Evolutionary conservation across 92 coral and sea anemone species (phyloP).

Genomic region (Nematostella vectensis): DNA sequence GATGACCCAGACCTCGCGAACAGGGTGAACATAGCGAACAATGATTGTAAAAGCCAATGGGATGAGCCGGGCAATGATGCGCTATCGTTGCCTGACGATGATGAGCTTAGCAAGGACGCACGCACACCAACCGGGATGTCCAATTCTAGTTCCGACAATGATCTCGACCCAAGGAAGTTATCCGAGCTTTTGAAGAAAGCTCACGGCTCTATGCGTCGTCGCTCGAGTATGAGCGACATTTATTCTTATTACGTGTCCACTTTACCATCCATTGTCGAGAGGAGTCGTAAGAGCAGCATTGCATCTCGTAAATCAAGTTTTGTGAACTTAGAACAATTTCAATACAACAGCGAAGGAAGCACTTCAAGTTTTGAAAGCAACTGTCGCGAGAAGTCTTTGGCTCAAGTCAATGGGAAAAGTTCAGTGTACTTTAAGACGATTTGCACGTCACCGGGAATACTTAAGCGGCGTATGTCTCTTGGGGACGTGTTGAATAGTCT

Average conservation of each 20-base stretch:
- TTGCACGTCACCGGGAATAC: slow-evolving; percentile 2
- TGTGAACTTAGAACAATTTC: not conserved
- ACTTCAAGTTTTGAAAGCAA: not conserved
- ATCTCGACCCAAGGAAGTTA: not conserved
- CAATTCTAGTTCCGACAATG: slow-evolving; percentile 1
- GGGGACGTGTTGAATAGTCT: slow-evolving; percentile 15
- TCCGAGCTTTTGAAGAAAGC: not conserved
- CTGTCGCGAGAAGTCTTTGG: too few species aligned
- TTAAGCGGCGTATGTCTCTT: slow-evolving; percentile 5
- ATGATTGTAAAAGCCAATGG: not conserved
- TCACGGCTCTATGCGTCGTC: not conserved
- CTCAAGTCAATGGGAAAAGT: not conserved
- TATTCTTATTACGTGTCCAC: not conserved
- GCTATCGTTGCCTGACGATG: too few species aligned
- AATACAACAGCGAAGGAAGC: not conserved
- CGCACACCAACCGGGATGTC: too few species aligned
- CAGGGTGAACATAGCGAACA: not conserved
- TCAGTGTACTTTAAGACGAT: not conserved
- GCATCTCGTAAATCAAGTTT: slow-evolving; percentile 1
- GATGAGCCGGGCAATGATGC: too few species aligned
- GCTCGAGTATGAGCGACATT: slow-evolving; percentile 9
- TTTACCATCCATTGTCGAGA: slow-evolving; percentile 16
- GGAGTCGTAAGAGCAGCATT: slow-evolving; percentile 5
- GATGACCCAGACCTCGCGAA: not conserved
- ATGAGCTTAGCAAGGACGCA: too few species aligned